Evolutionary conservation across 2,888 invertebrate genomes (phyloP).

Genomic region (Nasonovia ribisnigri): DNA sequence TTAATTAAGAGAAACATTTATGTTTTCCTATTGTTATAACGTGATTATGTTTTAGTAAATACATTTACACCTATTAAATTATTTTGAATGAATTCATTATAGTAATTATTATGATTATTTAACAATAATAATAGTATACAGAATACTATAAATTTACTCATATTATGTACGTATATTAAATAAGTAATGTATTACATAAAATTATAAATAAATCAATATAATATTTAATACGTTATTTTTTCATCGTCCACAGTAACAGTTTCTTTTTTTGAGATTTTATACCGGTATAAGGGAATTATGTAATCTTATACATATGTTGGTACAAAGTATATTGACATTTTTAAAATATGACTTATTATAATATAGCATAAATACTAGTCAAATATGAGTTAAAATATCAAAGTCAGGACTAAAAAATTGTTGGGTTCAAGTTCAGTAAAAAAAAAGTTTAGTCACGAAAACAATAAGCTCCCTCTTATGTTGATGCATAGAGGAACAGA

Average conservation of each 20-base stretch:
- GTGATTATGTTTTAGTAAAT: not conserved
- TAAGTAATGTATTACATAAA: not conserved
- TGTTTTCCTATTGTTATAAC: not conserved
- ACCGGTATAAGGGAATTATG: not conserved
- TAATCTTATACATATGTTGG: not conserved
- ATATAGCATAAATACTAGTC: not conserved
- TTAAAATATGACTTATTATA: not conserved
- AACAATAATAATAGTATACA: not conserved
- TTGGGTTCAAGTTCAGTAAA: not conserved
- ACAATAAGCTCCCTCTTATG: not conserved
- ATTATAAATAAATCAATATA: not conserved
- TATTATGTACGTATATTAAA: not conserved
- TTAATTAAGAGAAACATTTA: conserved; percentile 9
- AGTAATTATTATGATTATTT: not conserved
- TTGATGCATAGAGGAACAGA: not conserved
- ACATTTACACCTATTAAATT: not conserved
- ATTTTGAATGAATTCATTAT: not conserved
- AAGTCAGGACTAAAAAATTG: not conserved
- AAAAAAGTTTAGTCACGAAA: not conserved
- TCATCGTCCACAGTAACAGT: not conserved
- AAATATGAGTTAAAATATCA: not conserved
- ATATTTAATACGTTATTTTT: not conserved
- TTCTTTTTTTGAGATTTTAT: not conserved
- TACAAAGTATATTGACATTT: not conserved
- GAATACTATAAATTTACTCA: not conserved